Evolutionary conservation across 1,140 invertebrate species (phyloP).

Genomic region (Drosophila micromelanica): DNA sequence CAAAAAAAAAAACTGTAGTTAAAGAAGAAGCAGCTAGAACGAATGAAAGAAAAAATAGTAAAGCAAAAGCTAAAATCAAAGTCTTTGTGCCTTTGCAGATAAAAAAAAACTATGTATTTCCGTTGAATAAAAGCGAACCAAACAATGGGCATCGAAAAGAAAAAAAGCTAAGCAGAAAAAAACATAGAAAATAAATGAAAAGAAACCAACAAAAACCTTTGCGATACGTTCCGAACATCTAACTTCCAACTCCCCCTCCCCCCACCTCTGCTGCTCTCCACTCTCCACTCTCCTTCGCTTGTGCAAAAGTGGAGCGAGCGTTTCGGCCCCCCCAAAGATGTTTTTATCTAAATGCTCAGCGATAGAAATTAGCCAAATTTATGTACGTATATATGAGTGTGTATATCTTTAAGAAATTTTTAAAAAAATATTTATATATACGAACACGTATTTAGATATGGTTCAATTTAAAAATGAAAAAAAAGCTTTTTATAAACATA

Average conservation of each 20-base stretch:
- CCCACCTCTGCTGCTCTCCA: not conserved
- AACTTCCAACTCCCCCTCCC: not conserved
- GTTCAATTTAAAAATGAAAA: constrained; percentile 5
- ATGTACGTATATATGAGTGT: not conserved
- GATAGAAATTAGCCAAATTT: constrained; percentile 9
- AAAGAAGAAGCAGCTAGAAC: constrained; percentile 12
- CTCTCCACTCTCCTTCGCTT: too few species aligned
- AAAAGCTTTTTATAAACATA: not conserved
- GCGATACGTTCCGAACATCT: constrained; percentile 17
- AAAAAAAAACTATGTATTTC: constrained; percentile 71
- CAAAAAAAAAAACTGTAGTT: constrained; percentile 20
- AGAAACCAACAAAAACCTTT: constrained; percentile 27
- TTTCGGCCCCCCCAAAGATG: not conserved
- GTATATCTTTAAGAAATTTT: not conserved
- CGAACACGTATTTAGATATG: not conserved
- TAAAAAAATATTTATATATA: not conserved
- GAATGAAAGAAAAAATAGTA: constrained; percentile 16
- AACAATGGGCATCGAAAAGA: constrained; percentile 40
- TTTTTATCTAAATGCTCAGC: too few species aligned
- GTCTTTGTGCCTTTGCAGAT: constrained; percentile 25
- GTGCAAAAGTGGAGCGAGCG: not conserved
- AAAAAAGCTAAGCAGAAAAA: not conserved
- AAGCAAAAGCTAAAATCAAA: constrained; percentile 33
- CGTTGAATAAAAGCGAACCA: constrained; percentile 51
- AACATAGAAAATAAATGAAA: constrained; percentile 6